phyloP scores from a whole-genome alignment of 2,797 vertebrate genomes.

The Clarias fuscus region DNA sequence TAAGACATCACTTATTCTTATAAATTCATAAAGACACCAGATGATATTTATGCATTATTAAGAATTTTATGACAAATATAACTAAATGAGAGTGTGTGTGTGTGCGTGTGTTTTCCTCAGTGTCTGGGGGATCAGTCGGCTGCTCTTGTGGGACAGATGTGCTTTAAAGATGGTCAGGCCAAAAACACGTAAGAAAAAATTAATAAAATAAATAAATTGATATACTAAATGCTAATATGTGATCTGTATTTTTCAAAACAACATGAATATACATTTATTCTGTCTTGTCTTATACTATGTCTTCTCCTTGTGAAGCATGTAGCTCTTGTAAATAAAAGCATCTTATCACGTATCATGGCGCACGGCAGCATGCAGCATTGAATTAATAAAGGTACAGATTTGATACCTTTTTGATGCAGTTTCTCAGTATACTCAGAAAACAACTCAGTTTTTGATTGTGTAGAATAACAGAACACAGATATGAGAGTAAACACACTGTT shows the following conservation, averaged over 20 bases:
- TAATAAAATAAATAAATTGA: too few relatives aligned
- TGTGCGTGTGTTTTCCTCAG: conserved; percentile 62
- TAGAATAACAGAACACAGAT: too few relatives aligned
- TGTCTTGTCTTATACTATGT: too few relatives aligned
- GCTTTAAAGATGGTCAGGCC: conserved; percentile 91
- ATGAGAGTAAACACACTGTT: too few relatives aligned
- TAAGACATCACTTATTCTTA: conserved; percentile 69
- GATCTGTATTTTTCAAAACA: neutral
- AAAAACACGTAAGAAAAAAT: conserved; percentile 90
- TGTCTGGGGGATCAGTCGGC: conserved; percentile 97
- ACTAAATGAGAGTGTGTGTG: too few relatives aligned
- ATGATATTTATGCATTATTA: neutral
- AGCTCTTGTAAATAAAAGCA: neutral
- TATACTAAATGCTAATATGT: neutral
- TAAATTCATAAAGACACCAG: neutral
- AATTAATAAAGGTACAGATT: neutral
- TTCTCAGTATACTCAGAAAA: neutral
- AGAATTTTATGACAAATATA: neutral
- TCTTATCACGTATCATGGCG: neutral
- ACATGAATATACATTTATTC: too few relatives aligned
- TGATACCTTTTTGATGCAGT: neutral
- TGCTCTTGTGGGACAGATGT: conserved; percentile 97
- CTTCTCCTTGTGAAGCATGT: too few relatives aligned
- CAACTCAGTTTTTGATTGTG: neutral
- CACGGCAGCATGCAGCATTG: neutral